phyloP scores from a whole-genome alignment of 2,888 invertebrate genomes.

The Drosophila multiciliata region DNA sequence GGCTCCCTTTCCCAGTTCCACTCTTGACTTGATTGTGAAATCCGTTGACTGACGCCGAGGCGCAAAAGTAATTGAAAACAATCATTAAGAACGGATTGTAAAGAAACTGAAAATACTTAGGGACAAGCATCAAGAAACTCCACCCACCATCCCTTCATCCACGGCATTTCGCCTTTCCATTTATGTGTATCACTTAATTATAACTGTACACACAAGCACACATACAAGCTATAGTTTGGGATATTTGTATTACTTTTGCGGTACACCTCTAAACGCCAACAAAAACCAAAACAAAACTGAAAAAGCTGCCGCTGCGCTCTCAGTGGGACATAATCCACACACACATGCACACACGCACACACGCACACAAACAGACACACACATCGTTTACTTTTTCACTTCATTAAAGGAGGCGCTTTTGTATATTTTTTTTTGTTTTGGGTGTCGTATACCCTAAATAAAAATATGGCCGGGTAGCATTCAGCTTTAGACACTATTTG shows the following conservation, averaged over 20 bases:
- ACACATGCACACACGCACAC: conserved; percentile 8
- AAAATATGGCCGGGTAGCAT: background rate
- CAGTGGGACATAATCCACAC: conserved; percentile 48
- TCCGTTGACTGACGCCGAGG: conserved; percentile 33
- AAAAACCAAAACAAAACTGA: background rate
- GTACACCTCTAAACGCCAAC: conserved; percentile 18
- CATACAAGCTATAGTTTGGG: conserved; percentile 1
- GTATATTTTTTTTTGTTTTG: background rate
- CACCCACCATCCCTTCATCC: background rate
- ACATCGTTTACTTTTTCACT: conserved; percentile 70
- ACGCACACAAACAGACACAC: background rate
- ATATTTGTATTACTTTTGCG: conserved; percentile 28
- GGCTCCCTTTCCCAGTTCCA: background rate
- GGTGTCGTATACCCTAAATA: conserved; percentile 8
- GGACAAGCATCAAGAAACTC: background rate
- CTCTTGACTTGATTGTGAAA: conserved; percentile 10
- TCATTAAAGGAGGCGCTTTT: conserved; percentile 74
- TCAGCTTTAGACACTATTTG: background rate
- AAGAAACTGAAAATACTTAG: conserved; percentile 27
- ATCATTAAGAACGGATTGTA: conserved; percentile 23
- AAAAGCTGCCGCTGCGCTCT: conserved; percentile 37
- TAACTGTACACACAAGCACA: conserved; percentile 69
- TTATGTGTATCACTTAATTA: conserved; percentile 78
- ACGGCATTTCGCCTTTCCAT: conserved; percentile 25
- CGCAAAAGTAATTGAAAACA: conserved; percentile 72